Evolutionary conservation across 2,113 vertebrate species (phyloP), one percentile per base, ranked within the genome.

Genomic region (Platanista minor): DNA sequence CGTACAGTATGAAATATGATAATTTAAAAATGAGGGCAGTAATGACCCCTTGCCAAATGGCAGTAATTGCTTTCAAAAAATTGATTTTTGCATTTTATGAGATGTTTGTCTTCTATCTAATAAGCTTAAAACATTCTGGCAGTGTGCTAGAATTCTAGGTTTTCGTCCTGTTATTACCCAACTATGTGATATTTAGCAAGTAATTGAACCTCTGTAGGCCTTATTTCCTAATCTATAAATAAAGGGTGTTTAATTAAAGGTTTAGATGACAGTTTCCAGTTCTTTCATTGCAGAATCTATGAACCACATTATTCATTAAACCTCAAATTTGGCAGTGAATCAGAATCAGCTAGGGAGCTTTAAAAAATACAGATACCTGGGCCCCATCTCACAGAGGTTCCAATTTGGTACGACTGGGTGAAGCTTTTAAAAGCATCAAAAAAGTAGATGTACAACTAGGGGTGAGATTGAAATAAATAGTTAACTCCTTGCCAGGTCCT

Each of bases 201-300:
- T 75, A 92, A 95, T 71, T 92, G 75, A 94, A 84, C 46, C 69
- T 85, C 84, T 91, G 85, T 92, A 52, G 46, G 78, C 21, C 33
- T 94, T 88, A 95, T 59, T 94, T 96, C 31, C 66, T 91, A 96
- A 97, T 97, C 54, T 86, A n/a, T 95, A 96, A 96, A 92, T 92
- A 75, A 94, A 71, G 39, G 5, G 74, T 91, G 43, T 97, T 97
- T 98, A 96, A 91, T 95, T 95, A 96, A 85, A 95, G 77, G 78
- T 94, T 96, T 94, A 94, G 66, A 64, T 96, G 86, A 78, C 94
- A 46, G 72, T 93, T 88, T 91, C 71, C 64, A 97, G 41, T 67
- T 97, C 39, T 93, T 87, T 86, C 66, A 69, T 96, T 96, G 74
- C 93, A 95, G 82, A 94, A 94, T 85, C 87, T 92, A 77, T 96